Evolutionary conservation across 2,888 invertebrate species (phyloP), one percentile per base, ranked within the genome.

Genomic region (Calameuta pallipes): DNA sequence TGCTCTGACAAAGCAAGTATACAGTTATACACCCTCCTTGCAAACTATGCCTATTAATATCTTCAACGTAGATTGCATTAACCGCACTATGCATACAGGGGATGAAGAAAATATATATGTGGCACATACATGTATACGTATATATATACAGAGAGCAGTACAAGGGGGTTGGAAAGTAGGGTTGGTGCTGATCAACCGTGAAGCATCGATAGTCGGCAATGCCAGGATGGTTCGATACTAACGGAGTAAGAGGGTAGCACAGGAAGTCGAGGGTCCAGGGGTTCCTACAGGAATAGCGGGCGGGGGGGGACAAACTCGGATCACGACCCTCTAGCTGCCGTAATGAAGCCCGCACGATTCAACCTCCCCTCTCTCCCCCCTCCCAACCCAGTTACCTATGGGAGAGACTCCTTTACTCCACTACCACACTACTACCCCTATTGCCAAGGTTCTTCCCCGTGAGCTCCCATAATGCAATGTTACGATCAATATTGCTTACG

Each of bases 161-260:
- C 41, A 73, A 73, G 56, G 56, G 23, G 75, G 76, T 77, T 77
- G 73, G 74, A 69, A 78, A 78, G 80, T 77, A 81, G 84, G 83
- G 85, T 84, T 85, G 84, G 84, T 70, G 33, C 70, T 85, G 87
- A 88, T 89, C 87, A 85, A 90, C 83, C 89, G 87, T 89, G 81
- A 87, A 86, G 84, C 84, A 84, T 89, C 89, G 87, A 89, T 88
- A 88, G 85, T 82, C 80, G 80, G 78, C 33, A 70, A 70, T 70
- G 33, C 70, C n/a, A 33, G 70, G 70, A 70, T 41, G 41, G 41
- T 41, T 15, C 15, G 41, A 41, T 41, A 41, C 41, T 41, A 68
- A 36, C 68, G n/a, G 56, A 77, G 33, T 23, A 31, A 75, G 74
- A 73, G 78, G 73, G 69, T 68, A 71, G 31, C 78, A 75, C 69